Evolutionary conservation across 2,113 vertebrate genomes (phyloP).

Genomic region (Sminthopsis crassicaudata): DNA sequence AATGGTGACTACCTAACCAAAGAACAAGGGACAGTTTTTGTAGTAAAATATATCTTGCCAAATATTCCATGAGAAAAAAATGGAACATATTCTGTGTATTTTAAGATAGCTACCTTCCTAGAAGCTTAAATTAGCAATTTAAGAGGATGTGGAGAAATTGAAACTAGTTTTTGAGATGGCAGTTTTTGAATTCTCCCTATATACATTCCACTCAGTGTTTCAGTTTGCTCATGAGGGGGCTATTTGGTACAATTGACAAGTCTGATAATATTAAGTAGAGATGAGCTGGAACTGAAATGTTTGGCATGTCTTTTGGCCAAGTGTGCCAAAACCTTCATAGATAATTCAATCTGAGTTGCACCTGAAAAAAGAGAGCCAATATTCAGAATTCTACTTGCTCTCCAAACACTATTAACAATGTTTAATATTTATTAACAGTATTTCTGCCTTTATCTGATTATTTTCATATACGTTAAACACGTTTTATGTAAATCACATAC

Average conservation of each 20-base stretch:
- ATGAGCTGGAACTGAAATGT: constrained; percentile 59
- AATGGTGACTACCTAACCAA: constrained; percentile 20
- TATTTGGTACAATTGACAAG: constrained; percentile 18
- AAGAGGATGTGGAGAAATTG: constrained; percentile 39
- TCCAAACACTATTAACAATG: neutral
- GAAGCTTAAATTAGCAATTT: constrained; percentile 9
- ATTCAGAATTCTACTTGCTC: neutral
- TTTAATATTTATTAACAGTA: constrained; percentile 5
- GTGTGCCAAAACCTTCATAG: constrained; percentile 43
- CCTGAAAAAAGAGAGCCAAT: neutral
- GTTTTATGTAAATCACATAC: neutral
- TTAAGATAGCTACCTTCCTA: constrained; percentile 12
- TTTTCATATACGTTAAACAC: neutral
- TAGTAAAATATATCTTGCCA: constrained; percentile 5
- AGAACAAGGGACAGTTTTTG: constrained; percentile 31
- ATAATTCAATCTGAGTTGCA: neutral
- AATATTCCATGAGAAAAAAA: constrained; percentile 34
- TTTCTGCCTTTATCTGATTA: neutral
- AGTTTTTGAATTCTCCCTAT: constrained; percentile 10
- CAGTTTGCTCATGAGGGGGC: neutral
- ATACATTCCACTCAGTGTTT: constrained; percentile 33
- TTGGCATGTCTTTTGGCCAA: constrained; percentile 36
- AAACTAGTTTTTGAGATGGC: constrained; percentile 50
- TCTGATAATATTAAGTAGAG: constrained; percentile 50
- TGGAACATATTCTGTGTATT: neutral